Percentiles rank a stretch among this genome's conserved stretches.
Evolutionary conservation across 2,888 invertebrate species (phyloP).

Genomic region (Dolomedes plantarius): DNA sequence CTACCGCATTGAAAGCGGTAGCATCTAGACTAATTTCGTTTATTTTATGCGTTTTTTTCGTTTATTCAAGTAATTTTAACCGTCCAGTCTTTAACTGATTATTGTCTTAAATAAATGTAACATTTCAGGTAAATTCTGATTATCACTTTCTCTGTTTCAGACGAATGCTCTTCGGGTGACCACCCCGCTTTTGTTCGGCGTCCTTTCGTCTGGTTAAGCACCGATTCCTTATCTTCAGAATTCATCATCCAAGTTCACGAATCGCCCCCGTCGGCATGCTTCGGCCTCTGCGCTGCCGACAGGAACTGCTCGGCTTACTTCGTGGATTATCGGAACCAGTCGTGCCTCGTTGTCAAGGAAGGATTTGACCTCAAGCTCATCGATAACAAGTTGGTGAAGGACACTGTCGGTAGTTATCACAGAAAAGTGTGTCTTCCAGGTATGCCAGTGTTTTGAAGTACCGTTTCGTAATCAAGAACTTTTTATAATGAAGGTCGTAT

Average conservation of each 20-base stretch:
- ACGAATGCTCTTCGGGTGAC: conserved; percentile 24
- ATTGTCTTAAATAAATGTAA: too few species aligned
- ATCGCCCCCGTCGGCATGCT: conserved; percentile 62
- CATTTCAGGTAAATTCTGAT: too few species aligned
- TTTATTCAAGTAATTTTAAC: too few species aligned
- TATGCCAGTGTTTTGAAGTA: neutral
- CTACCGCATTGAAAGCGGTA: too few species aligned
- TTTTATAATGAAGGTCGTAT: too few species aligned
- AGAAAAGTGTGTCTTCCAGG: conserved; percentile 62
- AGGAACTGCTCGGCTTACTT: conserved; percentile 53
- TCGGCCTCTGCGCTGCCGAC: conserved; percentile 24
- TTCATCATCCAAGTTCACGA: conserved; percentile 40
- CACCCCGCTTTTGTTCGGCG: conserved; percentile 42
- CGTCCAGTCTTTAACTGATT: too few species aligned
- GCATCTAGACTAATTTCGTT: too few species aligned
- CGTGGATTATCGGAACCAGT: conserved; percentile 60
- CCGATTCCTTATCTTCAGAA: conserved; percentile 22
- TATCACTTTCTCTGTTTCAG: conserved; percentile 22
- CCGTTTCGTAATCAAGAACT: too few species aligned
- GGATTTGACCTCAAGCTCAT: neutral
- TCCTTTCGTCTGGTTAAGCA: conserved; percentile 33
- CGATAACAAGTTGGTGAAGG: conserved; percentile 27
- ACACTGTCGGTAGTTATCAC: conserved; percentile 49
- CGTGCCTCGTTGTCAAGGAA: conserved; percentile 40
- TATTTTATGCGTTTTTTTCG: too few species aligned